Evolutionary conservation across 2,113 vertebrate species (phyloP).

Genomic region (Sinocyclocheilus rhinocerous): DNA sequence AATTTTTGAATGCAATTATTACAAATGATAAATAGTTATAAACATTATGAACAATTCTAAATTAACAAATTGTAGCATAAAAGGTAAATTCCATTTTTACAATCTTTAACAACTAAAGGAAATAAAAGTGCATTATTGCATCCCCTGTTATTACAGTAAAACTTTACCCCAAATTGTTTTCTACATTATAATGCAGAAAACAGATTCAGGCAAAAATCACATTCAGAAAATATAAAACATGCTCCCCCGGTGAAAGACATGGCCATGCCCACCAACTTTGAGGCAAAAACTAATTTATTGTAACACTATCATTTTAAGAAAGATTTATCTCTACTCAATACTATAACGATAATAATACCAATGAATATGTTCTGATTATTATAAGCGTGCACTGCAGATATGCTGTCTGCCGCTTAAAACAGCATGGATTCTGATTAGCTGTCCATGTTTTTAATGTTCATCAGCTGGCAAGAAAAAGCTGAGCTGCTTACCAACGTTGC

Average conservation of each 20-base stretch:
- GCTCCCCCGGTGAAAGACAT: not conserved
- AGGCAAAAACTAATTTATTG: too few relatives aligned
- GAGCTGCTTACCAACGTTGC: not conserved
- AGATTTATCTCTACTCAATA: not conserved
- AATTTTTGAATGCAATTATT: not conserved
- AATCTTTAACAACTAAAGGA: not conserved
- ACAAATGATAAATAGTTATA: not conserved
- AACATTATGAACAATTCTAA: not conserved
- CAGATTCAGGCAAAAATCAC: too few relatives aligned
- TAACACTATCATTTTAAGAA: not conserved
- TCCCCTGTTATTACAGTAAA: not conserved
- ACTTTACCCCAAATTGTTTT: not conserved
- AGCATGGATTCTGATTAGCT: not conserved
- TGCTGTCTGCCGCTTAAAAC: not conserved
- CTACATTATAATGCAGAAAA: not conserved
- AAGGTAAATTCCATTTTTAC: not conserved
- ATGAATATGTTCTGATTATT: not conserved
- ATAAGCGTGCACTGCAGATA: not conserved
- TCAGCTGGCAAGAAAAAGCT: not conserved
- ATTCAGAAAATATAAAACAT: not conserved
- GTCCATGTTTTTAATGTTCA: not conserved
- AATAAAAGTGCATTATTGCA: not conserved
- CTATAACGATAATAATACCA: too few relatives aligned
- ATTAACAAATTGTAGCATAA: not conserved
- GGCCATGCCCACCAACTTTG: not conserved